Evolutionary conservation across 2,797 vertebrate species (phyloP).

Genomic region (Sebastes oblongus): DNA sequence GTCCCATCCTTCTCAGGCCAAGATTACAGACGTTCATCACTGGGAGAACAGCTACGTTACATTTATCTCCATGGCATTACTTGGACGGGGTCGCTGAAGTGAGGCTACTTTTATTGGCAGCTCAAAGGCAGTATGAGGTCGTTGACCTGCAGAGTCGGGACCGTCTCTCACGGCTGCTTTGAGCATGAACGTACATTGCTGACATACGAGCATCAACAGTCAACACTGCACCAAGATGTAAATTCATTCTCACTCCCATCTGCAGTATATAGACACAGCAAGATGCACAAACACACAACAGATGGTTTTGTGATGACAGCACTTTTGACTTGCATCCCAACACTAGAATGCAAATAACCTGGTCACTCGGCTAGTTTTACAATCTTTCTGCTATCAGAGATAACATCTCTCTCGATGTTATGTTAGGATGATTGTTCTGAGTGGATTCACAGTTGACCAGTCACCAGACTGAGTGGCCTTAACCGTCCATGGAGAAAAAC

Average conservation of each 20-base stretch:
- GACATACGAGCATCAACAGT: neutral
- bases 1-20: conserved; percentile 5
- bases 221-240: neutral
- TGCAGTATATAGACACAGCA: neutral
- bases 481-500: conserved; percentile 12
- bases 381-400: neutral
- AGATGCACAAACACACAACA: conserved; percentile 21
- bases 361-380: conserved; percentile 14
- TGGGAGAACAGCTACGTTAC: conserved; percentile 12
- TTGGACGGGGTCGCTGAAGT: neutral
- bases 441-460: conserved; percentile 1
- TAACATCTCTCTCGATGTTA: neutral
- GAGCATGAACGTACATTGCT: neutral
- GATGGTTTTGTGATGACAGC: conserved; percentile 25
- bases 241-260: neutral
- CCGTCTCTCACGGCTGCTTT: neutral
- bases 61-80: conserved; percentile 38
- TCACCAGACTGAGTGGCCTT: neutral
- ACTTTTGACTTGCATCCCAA: conserved; percentile 14
- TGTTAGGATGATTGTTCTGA: neutral
- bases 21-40: conserved; percentile 37
- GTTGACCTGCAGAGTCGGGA: conserved; percentile 13
- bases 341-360: conserved; percentile 5
- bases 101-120: neutral
- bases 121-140: conserved; percentile 4